Evolutionary conservation across 2,888 invertebrate species (phyloP), one percentile per base, ranked within the genome.

Genomic region (Esperia sulphurella): DNA sequence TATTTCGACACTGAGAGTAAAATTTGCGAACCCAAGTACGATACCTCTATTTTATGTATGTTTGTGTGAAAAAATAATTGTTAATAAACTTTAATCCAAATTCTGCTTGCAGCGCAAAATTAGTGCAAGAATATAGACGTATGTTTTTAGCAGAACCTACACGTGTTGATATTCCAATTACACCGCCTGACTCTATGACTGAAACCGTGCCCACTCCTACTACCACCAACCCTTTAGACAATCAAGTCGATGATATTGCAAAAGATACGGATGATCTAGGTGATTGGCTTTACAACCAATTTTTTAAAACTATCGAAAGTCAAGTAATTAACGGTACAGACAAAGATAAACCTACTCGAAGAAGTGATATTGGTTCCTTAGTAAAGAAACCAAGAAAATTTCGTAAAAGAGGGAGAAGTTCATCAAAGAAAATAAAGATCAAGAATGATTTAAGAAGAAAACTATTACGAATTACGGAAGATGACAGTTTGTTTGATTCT

Each of bases 201-300:
- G 52, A 9, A n/a, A n/a, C 52, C 1, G 43, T 59, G 21, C 63
- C 64, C 30, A 54, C 66, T 0, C 53, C 61, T 12, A 64, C 72
- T 5, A 52, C 63, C 1, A 45, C 52, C 1, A 65, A 58, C 43
- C 50, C 60, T 1, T 54, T 77, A 8, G 70, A 77, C 48, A 55
- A 65, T 28, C 75, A 73, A 49, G 66, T 75, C 3, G 75, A 77
- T 40, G 73, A 72, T 48, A 72, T 78, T 44, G 54, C 76, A 2
- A 79, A 80, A 61, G 79, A 82, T 38, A 68, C 79, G 4, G 82
- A 83, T 38, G 83, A 85, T 45, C 69, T 88, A 31, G 77, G 87
- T 13, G 84, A 87, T 52, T 89, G 88, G 88, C 68, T 89, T 8
- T 88, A 87, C 52, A 85, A 85, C 52, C 86, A 88, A 53, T 89